A percentile compares a stretch with the other conserved stretches of the same genome.
These are phyloP conservation scores for Eidolon dupreanum DNA, from an alignment of 2,797 vertebrate species.

Conservation along the genomic window DNA sequence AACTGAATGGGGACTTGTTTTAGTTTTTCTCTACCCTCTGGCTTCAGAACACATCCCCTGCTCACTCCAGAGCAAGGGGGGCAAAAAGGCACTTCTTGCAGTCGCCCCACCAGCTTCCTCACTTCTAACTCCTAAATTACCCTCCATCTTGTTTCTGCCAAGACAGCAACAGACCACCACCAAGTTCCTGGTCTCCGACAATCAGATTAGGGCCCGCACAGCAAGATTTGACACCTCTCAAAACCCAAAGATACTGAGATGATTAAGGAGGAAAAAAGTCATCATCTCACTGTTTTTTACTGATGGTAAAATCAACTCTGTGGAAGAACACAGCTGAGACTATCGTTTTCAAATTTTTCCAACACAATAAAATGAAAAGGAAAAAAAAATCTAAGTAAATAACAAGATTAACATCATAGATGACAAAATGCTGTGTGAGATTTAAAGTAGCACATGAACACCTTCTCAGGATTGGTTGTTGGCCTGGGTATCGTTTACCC, in stretches of 20 bases:
- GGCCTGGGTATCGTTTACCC: not conserved
- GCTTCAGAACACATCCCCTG: not conserved
- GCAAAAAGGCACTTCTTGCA: not conserved
- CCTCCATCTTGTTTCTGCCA: not conserved
- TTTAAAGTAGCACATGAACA: not conserved
- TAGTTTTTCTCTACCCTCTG: not conserved
- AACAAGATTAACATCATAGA: not conserved
- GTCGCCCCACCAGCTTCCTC: not conserved
- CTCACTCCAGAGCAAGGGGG: not conserved
- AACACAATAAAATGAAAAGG: not conserved
- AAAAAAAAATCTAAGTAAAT: not conserved
- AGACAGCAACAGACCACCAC: not conserved
- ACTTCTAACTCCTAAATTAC: not conserved
- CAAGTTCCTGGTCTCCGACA: not conserved
- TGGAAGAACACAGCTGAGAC: not conserved
- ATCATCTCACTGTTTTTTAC: not conserved
- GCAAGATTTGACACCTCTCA: not conserved
- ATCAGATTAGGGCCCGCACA: not conserved
- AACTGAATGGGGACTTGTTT: not conserved
- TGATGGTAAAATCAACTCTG: not conserved
- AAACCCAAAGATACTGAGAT: not conserved
- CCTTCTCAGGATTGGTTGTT: not conserved
- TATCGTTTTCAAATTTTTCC: not conserved
- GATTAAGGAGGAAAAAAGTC: not conserved
- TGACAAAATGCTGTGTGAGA: not conserved